Evolutionary conservation across 2,113 vertebrate species (phyloP).

Genomic region (Microcebus jonahi): DNA sequence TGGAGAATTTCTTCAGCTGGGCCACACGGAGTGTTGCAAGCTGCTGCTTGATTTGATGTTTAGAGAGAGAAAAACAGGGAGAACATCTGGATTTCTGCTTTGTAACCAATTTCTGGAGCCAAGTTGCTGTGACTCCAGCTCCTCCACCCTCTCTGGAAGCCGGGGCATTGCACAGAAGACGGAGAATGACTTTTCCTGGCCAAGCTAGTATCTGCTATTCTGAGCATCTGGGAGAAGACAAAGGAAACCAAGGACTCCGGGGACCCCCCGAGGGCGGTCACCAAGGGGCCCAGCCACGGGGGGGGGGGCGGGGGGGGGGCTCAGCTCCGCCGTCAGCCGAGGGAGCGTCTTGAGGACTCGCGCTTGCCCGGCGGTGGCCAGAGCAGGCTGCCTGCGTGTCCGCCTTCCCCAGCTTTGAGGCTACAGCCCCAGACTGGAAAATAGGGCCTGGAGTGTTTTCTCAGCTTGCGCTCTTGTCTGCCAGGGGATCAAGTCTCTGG

Average conservation of each 20-base stretch:
- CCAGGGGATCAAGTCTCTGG: background rate
- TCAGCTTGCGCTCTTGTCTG: fast-evolving
- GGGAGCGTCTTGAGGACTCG: background rate
- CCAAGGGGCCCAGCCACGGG: background rate
- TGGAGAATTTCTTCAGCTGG: conserved; percentile 70
- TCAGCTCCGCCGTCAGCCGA: background rate
- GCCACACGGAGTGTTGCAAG: conserved; percentile 66
- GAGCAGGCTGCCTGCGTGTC: fast-evolving
- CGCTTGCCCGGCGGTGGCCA: too few species aligned
- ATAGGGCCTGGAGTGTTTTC: background rate
- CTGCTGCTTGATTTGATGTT: conserved; percentile 66
- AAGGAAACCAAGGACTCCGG: background rate
- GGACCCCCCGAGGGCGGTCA: fast-evolving
- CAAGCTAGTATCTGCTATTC: background rate
- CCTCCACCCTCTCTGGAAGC: background rate
- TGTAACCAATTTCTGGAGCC: conserved; percentile 37
- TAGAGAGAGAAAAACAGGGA: background rate
- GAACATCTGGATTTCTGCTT: conserved; percentile 66
- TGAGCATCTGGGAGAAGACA: background rate
- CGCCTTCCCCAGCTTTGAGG: background rate
- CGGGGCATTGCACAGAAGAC: background rate
- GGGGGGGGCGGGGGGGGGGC: too few species aligned
- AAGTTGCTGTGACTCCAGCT: background rate
- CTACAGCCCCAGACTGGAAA: background rate
- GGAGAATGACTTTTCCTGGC: background rate